Base-by-base conservation (phyloP, 2,797 vertebrate species). In the Myiotriccus ornatus region DNA sequence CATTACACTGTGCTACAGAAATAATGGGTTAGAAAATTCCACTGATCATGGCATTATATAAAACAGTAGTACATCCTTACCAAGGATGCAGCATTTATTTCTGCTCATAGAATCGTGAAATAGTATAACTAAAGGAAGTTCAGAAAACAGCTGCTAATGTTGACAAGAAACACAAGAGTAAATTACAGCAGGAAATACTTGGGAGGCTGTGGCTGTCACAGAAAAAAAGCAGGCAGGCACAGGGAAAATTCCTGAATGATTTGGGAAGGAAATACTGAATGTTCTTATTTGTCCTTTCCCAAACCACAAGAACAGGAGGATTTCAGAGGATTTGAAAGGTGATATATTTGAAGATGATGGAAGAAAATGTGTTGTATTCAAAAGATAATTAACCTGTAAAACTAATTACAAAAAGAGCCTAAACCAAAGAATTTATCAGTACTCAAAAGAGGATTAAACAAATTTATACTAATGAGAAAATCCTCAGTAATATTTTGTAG, bases 321-420 rank as follows among this genome's bases (percentile, higher is more conserved):
- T 89, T 90, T 82, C 30, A 53, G 60, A 87, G 86, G 44, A 78
- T 93, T 90, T 96, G 80, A 74, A 93, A 84, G 69, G 67, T 90
- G 67, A 77, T 93, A 34, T 49, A 52, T 87, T 84, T 76, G 67
- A 88, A 87, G 21, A 73, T 56, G 57, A 50, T 6, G 75, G 53
- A 78, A 89, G 55, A 87, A 90, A 92, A 69, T 84, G 17, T 79
- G 28, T 63, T 94, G 64, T 69, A 90, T 84, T 91, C 47, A 79
- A 82, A 93, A 94, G 86, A 67, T 96, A 95, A 92, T 95, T 95
- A 96, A 95, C 85, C 59, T 94, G 43, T 89, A 89, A 95, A 95
- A 93, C 86, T 90, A 93, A 94, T 90, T 90, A 82, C 64, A 67
- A 70, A 86, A 94, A 84, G 59, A 90, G 30, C 46, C 91, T 75